phyloP scores from a whole-genome alignment of 2,888 invertebrate species.

The Aphrophora alni region DNA sequence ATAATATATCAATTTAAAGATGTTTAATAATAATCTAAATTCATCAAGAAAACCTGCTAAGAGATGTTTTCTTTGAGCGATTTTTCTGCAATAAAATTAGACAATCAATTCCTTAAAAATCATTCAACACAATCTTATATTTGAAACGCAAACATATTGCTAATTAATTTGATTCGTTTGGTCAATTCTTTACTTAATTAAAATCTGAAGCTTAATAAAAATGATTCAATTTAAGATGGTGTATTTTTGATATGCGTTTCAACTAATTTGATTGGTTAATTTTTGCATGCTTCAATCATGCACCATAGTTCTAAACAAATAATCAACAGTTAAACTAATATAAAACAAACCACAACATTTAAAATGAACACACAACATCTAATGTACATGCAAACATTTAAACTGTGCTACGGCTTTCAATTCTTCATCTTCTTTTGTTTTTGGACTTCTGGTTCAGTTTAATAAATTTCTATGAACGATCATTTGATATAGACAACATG shows the following conservation, averaged over 20 bases:
- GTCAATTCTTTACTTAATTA: not conserved
- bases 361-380: not conserved
- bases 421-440: too few species aligned
- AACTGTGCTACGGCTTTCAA: not conserved
- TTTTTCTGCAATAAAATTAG: not conserved
- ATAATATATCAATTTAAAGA: too few species aligned
- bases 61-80: not conserved
- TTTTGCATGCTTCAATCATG: not conserved
- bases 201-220: not conserved
- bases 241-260: not conserved
- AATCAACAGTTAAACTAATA: not conserved
- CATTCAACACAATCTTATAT: not conserved
- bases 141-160: not conserved
- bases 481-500: too few species aligned
- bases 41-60: too few species aligned
- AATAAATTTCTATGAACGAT: too few species aligned
- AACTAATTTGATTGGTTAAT: not conserved
- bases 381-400: not conserved
- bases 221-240: not conserved
- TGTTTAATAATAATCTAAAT: too few species aligned
- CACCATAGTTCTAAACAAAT: too few species aligned
- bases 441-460: too few species aligned
- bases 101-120: not conserved
- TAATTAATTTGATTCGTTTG: not conserved
- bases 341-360: not conserved